Base-by-base conservation (phyloP, 2,797 vertebrate species). In the Perodicticus potto region DNA sequence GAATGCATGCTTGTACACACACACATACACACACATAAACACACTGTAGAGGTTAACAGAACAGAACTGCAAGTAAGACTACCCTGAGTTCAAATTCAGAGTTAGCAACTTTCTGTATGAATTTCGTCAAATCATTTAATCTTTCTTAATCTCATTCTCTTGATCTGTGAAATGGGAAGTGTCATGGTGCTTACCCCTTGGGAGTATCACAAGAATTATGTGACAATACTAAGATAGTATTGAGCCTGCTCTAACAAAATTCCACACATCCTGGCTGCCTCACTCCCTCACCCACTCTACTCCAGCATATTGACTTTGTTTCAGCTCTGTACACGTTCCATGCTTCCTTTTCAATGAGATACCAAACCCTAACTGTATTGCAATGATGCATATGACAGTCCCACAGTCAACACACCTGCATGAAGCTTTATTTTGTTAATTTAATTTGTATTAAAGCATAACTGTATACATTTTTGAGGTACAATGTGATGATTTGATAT, bases 61-160 rank as follows among this genome's bases (percentile, higher is more conserved):
- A 93, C 10, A 88, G 34, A 92, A 37, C 20, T 59, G 55, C 53
- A 87, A 63, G 76, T 53, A 61, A 81, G 9, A 69, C 12, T 55
- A 11, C 27, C 43, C n/a, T 37, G 17, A 49, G 23, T 61, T 96
- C 85, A 88, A 57, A 74, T 76, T 86, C 76, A 93, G 19, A 5
- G 49, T 65, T 17, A 55, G 49, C 8, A 40, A 53, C 20, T 72
- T 89, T 83, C 57, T 76, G 8, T 84, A 59, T 83, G 7, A 94
- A 95, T 76, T 74, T 74, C 25, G 2, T 72, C 43, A 77, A 85
- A 19, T 77, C 43, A 83, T 89, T 76, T 89, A 93, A 55, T 5
- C 13, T 86, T 57, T 78, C 14, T 83, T 49, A 91, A 61, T 37
- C 10, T 91, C 55, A 81, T 93, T 94, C 34, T 86, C 8, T 67